These are phyloP conservation scores for Lamellibrachia columna DNA, from an alignment of 2,888 invertebrate genomes.

Conservation along the genomic window DNA sequence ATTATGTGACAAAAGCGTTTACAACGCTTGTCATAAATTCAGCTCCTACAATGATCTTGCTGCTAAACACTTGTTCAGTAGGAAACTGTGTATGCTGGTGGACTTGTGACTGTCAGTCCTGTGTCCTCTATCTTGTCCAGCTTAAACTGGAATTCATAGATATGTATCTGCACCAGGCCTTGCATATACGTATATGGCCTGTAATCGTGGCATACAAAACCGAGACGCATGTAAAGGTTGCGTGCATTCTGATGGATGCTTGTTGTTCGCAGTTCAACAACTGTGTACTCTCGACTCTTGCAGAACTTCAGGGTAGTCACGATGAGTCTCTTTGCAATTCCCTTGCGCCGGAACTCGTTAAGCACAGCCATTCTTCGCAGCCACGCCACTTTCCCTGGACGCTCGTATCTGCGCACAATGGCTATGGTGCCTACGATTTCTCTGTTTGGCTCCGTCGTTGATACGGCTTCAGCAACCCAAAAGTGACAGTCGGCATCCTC, in stretches of 20 bases:
- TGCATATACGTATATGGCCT: neutral
- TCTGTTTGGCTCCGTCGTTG: neutral
- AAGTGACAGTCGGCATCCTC: constrained; percentile 23
- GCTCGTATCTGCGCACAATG: constrained; percentile 20
- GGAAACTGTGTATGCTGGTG: neutral
- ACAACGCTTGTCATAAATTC: neutral
- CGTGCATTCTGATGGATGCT: constrained; percentile 26
- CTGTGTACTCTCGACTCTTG: constrained; percentile 18
- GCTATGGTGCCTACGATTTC: constrained; percentile 31
- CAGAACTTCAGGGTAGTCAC: constrained; percentile 21
- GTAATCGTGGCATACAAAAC: neutral
- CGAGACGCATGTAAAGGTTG: constrained; percentile 24
- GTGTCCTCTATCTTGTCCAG: neutral
- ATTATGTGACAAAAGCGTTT: neutral
- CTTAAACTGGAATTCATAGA: neutral
- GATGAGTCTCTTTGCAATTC: constrained; percentile 27
- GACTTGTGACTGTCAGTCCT: neutral
- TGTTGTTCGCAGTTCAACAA: constrained; percentile 25
- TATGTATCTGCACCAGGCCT: neutral
- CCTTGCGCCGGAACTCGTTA: constrained; percentile 9
- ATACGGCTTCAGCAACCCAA: constrained; percentile 26
- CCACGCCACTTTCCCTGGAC: constrained; percentile 21
- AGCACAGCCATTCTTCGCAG: constrained; percentile 30
- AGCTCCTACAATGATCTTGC: neutral
- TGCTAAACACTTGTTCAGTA: neutral